Percentiles rank a stretch among this genome's conserved stretches.
Evolutionary conservation across 2,797 vertebrate genomes (phyloP).

Genomic region (Percopsis omiscomaycus): DNA sequence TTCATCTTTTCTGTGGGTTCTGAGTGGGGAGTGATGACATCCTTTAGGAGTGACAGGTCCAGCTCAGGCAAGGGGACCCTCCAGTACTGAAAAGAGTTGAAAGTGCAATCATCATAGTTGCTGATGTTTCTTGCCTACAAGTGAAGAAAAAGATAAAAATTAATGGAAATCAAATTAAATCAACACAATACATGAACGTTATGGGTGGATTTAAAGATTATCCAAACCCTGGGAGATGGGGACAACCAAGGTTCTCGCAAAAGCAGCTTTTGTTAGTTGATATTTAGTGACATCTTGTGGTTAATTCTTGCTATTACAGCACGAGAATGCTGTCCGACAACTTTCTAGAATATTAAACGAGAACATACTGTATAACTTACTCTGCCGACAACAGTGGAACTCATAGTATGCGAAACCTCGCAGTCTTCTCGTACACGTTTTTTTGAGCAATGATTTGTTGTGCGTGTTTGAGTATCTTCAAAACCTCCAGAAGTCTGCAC

Average conservation of each 20-base stretch:
- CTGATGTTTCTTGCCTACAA: slow-evolving; percentile 41
- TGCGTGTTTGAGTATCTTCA: slow-evolving; percentile 22
- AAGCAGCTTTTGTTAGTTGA: not conserved
- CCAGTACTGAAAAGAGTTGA: slow-evolving; percentile 93
- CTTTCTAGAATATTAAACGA: not conserved
- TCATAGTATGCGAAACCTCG: not conserved
- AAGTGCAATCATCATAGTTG: slow-evolving; percentile 65
- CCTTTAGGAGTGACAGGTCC: slow-evolving; percentile 82
- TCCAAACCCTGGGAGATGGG: too few relatives aligned
- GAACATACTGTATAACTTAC: not conserved
- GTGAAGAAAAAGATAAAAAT: not conserved
- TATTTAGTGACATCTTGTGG: slow-evolving; percentile 46
- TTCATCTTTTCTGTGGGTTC: slow-evolving; percentile 24
- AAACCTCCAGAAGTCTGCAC: slow-evolving; percentile 44
- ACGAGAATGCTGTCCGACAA: not conserved
- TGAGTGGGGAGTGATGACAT: slow-evolving; percentile 8
- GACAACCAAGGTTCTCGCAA: not conserved
- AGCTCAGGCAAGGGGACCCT: slow-evolving; percentile 84
- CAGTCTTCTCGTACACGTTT: slow-evolving; percentile 53
- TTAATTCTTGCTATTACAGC: slow-evolving; percentile 1
- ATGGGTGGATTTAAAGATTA: not conserved
- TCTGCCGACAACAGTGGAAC: not conserved
- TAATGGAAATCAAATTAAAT: not conserved
- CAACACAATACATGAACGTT: too few relatives aligned
- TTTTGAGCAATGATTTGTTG: slow-evolving; percentile 5